These are phyloP conservation scores for Xestobium rufovillosum DNA, from an alignment of 2,888 invertebrate genomes.

Conservation along the genomic window DNA sequence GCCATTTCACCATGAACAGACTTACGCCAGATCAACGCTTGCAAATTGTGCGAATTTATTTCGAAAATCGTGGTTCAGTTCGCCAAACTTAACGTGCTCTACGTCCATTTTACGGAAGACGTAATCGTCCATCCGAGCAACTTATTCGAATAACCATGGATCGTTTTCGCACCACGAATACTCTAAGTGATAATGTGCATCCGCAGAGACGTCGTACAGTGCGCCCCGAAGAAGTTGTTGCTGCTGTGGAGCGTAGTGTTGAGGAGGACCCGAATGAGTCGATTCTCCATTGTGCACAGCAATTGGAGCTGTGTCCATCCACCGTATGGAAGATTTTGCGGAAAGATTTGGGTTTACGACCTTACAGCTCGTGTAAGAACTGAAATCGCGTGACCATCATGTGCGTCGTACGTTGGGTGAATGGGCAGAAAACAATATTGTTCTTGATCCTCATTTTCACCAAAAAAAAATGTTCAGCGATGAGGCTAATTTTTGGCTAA, in stretches of 20 bases:
- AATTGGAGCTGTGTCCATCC: slow-evolving; percentile 26
- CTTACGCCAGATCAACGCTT: slow-evolving; percentile 21
- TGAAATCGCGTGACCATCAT: slow-evolving; percentile 1
- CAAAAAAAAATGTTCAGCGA: neutral
- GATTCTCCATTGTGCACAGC: slow-evolving; percentile 26
- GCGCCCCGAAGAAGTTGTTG: slow-evolving; percentile 20
- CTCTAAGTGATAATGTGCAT: slow-evolving; percentile 21
- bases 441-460: neutral
- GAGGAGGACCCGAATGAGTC: slow-evolving; percentile 23
- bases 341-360: slow-evolving; percentile 28
- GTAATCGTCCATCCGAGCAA: slow-evolving; percentile 23
- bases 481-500: slow-evolving; percentile 1
- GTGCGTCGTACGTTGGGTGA: neutral
- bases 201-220: slow-evolving; percentile 20
- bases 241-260: slow-evolving; percentile 23
- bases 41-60: slow-evolving; percentile 27
- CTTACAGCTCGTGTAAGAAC: neutral
- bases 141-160: slow-evolving; percentile 27
- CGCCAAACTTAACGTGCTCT: slow-evolving; percentile 24
- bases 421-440: neutral
- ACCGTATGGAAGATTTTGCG: slow-evolving; percentile 26
- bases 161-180: slow-evolving; percentile 26
- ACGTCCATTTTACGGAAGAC: slow-evolving; percentile 27
- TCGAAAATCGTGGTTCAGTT: slow-evolving; percentile 25
- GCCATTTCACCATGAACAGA: slow-evolving; percentile 23